A percentile compares a stretch with the other conserved stretches of the same genome.
These are phyloP conservation scores for Poecilus cupreus DNA, from an alignment of 2,888 invertebrate species.

Conservation along the genomic window DNA sequence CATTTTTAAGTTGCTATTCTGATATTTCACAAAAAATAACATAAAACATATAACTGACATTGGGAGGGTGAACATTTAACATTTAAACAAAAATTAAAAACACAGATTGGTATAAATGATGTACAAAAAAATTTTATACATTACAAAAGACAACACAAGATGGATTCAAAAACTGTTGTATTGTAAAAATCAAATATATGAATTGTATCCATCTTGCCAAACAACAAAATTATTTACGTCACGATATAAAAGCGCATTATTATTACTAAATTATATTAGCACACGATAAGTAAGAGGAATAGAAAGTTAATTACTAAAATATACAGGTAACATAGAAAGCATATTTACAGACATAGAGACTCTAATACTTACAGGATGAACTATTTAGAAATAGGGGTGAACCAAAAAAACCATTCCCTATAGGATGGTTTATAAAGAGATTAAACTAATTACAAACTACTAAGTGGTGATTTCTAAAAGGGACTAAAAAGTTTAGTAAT, in stretches of 20 bases:
- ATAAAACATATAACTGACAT: conserved; percentile 16
- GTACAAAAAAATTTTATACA: neutral
- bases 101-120: neutral
- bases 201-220: neutral
- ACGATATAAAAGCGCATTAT: conserved; percentile 11
- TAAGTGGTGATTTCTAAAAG: neutral
- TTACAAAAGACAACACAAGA: neutral
- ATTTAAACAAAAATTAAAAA: conserved; percentile 15
- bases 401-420: conserved; percentile 13
- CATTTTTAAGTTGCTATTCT: neutral
- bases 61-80: neutral
- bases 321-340: conserved; percentile 25
- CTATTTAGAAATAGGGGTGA: neutral
- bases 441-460: neutral
- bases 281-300: neutral
- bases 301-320: neutral
- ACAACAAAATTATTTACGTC: conserved; percentile 5
- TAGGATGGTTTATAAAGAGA: conserved; percentile 34
- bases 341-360: conserved; percentile 7
- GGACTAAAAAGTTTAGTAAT: neutral
- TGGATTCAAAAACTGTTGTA: neutral
- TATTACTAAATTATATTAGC: conserved; percentile 10
- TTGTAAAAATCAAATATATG: conserved; percentile 14
- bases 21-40: conserved; percentile 26
- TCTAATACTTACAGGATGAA: conserved; percentile 24